Conservation (phyloP, 2,888 invertebrate species). For the Boloria selene region DNA sequence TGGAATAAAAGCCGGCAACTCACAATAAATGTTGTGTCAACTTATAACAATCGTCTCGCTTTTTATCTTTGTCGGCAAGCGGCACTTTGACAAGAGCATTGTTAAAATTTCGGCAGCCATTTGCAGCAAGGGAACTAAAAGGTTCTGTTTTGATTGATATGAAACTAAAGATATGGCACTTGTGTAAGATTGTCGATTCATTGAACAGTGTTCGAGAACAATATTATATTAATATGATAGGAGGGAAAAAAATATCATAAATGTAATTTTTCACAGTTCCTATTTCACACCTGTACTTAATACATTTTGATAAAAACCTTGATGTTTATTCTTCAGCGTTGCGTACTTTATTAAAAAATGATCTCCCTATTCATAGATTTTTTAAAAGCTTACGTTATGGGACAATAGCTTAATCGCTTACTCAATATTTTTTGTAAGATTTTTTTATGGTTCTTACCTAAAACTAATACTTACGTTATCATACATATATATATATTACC, state of each 20-base stretch:
- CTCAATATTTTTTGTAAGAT: too few relatives aligned
- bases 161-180: conserved; percentile 64
- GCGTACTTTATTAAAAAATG: background rate
- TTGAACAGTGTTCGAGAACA: conserved; percentile 54
- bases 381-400: background rate
- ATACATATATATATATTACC: too few relatives aligned
- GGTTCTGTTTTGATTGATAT: conserved; percentile 73
- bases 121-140: conserved; percentile 54
- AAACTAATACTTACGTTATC: too few relatives aligned
- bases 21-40: conserved; percentile 59
- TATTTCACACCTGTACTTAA: conserved; percentile 21
- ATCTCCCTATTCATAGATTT: background rate
- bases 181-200: conserved; percentile 61
- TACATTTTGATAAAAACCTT: conserved; percentile 2
- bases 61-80: conserved; percentile 56
- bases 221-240: conserved; percentile 56
- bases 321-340: conserved; percentile 1
- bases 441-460: too few relatives aligned
- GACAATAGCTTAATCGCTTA: background rate
- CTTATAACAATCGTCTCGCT: conserved; percentile 48
- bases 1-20: conserved; percentile 50
- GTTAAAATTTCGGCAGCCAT: conserved; percentile 67
- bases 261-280: conserved; percentile 24
- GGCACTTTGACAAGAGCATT: conserved; percentile 56
- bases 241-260: conserved; percentile 54